Evolutionary conservation across 2,797 vertebrate genomes (phyloP), one percentile per base, ranked within the genome.

Genomic region (Pangasius djambal): DNA sequence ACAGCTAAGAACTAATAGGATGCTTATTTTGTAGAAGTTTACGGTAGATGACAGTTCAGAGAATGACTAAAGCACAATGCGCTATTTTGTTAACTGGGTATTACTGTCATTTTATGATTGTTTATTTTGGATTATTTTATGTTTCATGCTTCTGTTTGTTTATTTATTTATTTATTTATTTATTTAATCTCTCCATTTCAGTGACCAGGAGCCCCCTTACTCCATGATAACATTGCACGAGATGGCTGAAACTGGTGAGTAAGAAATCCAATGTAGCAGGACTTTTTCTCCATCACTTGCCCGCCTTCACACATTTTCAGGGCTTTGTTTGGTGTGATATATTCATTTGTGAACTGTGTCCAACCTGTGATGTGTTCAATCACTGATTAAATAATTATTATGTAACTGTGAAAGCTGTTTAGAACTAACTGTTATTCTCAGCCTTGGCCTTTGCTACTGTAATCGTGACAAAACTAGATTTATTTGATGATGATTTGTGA

Each of bases 141-240:
- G 28, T 83, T 59, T 48, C 5, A 72, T 63, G 1, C 25, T 78
- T 31, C 16, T 67, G 16, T 55, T 55, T 55, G 10, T 55, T 15
- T 55, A 3, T 55, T 15, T 75, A 1, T 18, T 69, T 44, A 44
- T 44, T 6, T 6, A 7, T 57, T 16, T 57, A 7, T 55, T 4
- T 55, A 2, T 55, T 4, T 75, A 0, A 40, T 52, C 89, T 90
- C 94, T 95, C 65, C 96, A 91, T 97, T 97, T 93, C 95, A 99
- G 98, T 96, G 98, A 99, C 95, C 99, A 99, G 96, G 98, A 99
- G 93, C 99, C 99, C 86, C 99, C 99, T 10, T 99, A 98, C 95
- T 99, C 99, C 94, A 99, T 99, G 99, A 99, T 99, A 95, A 99
- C 98, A 18, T 96, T 99, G 94, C 99, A 99, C 63, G 98, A 99